A percentile compares a stretch with the other conserved stretches of the same genome.
Evolutionary conservation across 2,113 vertebrate species (phyloP).

Genomic region (Petrocephalus microphthalmus): DNA sequence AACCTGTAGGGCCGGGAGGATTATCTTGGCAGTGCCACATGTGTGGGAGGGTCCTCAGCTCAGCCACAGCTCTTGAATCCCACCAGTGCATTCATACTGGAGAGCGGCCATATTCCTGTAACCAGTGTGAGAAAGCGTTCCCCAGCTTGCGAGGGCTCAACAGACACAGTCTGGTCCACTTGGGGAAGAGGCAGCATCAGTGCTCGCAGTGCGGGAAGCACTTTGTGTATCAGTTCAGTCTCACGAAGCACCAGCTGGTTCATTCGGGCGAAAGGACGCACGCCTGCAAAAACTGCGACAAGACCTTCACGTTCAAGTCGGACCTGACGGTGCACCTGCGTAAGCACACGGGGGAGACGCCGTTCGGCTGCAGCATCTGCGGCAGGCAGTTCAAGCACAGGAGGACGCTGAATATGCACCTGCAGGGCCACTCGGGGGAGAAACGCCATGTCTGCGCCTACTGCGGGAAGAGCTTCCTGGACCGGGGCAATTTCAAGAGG

Average conservation of each 20-base stretch:
- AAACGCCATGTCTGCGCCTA: slow-evolving; percentile 38
- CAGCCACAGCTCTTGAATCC: neutral
- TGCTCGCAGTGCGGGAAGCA: slow-evolving; percentile 14
- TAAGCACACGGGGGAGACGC: slow-evolving; percentile 41
- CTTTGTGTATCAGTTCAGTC: slow-evolving; percentile 12
- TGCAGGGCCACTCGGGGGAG: slow-evolving; percentile 47
- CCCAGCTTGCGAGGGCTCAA: slow-evolving; percentile 12
- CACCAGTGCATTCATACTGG: slow-evolving; percentile 16
- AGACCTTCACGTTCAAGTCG: slow-evolving; percentile 34
- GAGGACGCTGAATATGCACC: slow-evolving; percentile 49
- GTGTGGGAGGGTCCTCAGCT: slow-evolving; percentile 10
- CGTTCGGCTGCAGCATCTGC: slow-evolving; percentile 50
- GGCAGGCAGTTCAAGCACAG: slow-evolving; percentile 51
- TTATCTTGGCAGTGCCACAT: neutral
- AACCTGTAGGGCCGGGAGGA: too few species aligned
- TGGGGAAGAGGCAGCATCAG: neutral
- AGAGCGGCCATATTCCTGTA: slow-evolving; percentile 9
- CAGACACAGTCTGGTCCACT: slow-evolving; percentile 1
- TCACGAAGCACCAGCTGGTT: slow-evolving; percentile 8
- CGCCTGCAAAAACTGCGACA: slow-evolving; percentile 15
- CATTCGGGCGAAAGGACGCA: slow-evolving; percentile 5
- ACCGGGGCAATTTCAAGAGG: slow-evolving; percentile 45
- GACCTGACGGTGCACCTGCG: slow-evolving; percentile 44
- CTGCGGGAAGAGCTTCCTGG: slow-evolving; percentile 45
- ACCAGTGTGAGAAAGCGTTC: slow-evolving; percentile 1